Percentiles rank a stretch among this genome's conserved stretches.
phyloP scores from a whole-genome alignment of 2,797 vertebrate species.

The Phaenicophaeus curvirostris region DNA sequence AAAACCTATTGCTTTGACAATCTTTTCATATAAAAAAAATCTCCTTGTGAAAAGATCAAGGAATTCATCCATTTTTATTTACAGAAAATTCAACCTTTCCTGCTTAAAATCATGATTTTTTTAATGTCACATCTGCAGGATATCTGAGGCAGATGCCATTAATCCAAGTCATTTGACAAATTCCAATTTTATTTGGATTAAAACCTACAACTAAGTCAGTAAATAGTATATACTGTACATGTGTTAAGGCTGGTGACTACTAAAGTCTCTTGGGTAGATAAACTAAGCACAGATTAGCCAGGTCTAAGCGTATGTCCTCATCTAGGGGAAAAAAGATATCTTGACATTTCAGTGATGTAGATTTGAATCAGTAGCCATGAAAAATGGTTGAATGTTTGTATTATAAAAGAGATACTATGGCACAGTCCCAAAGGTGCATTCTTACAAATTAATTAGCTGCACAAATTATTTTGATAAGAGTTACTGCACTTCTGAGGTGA shows the following conservation, averaged over 20 bases:
- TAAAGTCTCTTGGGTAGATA: constrained; percentile 71
- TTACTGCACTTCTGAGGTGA: constrained; percentile 70
- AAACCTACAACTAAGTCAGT: constrained; percentile 73
- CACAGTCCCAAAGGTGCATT: constrained; percentile 75
- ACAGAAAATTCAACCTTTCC: constrained; percentile 64
- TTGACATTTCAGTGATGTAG: constrained; percentile 64
- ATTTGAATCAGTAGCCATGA: constrained; percentile 69
- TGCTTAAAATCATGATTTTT: constrained; percentile 67
- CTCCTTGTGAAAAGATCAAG: constrained; percentile 62
- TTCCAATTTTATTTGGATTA: constrained; percentile 75
- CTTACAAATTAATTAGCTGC: constrained; percentile 73
- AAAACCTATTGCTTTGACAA: constrained; percentile 51
- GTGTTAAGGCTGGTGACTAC: constrained; percentile 75
- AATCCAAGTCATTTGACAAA: constrained; percentile 72
- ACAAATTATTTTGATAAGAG: constrained; percentile 71
- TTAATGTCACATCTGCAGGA: constrained; percentile 69
- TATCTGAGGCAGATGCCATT: constrained; percentile 71
- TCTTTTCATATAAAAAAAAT: constrained; percentile 24
- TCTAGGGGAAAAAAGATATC: constrained; percentile 51
- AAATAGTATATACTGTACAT: constrained; percentile 70
- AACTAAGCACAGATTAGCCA: constrained; percentile 70
- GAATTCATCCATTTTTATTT: constrained; percentile 54
- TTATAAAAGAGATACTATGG: constrained; percentile 75
- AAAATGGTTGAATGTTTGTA: constrained; percentile 70
- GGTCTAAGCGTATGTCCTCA: constrained; percentile 59